Evolutionary conservation across 1,140 invertebrate species (phyloP), one percentile per base, ranked within the genome.

Genomic region (Nixonia krombeini): DNA sequence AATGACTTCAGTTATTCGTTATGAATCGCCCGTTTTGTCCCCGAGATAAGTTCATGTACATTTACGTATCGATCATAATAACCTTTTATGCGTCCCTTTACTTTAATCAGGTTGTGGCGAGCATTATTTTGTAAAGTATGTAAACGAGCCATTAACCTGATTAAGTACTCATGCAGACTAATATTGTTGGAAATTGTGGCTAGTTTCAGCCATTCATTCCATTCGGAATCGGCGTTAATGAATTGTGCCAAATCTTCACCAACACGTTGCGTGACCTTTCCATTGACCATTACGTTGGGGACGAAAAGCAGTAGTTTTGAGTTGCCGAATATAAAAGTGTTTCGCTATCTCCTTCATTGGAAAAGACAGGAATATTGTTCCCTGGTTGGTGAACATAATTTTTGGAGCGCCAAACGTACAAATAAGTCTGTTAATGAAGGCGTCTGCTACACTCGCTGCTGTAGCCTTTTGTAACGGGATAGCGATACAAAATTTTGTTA

Each of bases 261-360:
- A 79, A 37, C 3, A 68, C 55, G 29, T 52, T 55, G 67, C 87
- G 84, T 31, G 69, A 79, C 13, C 76, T 25, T 47, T 85, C 81
- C 0, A 79, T n/a, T 1, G 59, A 62, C 6, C 79, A 58, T 82
- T 85, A 0, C 62, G 55, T 59, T 82, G 76, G 0, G 82, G 80
- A 42, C 80, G 75, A 41, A 80, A 85, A 2, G 79, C 55, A 0
- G 83, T 82, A 0, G 82, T 85, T 38, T 70, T 64, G 0, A 51
- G 13, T 31, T 74, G 67, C 18, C 73, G 57, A 29, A 74, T 74
- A 42, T 51, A 56, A 41, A 76, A 66, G 45, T 64, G 13, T 69
- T 72, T 67, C 1, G 63, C 51, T 13, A 73, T 33, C 45, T 51
- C 4, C 50, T 65, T 70, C 6, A 79, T 52, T 8, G 67, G 3